These are phyloP conservation scores for Onychomys torridus DNA, from an alignment of 2,797 vertebrate species.

Conservation along the genomic window DNA sequence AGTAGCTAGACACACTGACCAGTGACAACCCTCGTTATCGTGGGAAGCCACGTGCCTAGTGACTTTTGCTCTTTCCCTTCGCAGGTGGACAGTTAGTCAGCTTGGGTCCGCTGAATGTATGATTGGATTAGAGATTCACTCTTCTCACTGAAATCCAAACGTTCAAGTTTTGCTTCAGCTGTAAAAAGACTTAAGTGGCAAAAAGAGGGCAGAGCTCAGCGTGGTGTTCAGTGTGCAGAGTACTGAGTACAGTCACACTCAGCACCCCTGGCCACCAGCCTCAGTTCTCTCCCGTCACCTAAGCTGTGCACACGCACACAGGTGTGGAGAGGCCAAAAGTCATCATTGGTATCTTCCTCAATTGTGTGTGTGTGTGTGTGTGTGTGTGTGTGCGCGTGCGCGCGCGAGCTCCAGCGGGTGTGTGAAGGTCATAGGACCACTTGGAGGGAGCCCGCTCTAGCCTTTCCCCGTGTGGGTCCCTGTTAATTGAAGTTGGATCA, in stretches of 20 bases:
- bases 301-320: not conserved
- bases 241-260: not conserved
- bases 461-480: not conserved
- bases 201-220: not conserved
- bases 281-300: not conserved
- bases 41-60: not conserved
- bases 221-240: not conserved
- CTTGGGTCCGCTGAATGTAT: not conserved
- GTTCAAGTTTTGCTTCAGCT: conserved; percentile 10
- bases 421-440: not conserved
- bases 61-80: conserved; percentile 5
- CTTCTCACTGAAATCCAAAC: not conserved
- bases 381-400: not conserved
- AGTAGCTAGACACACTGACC: not conserved
- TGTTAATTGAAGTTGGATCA: not conserved
- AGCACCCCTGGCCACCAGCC: not conserved
- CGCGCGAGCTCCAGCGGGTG: not conserved
- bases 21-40: not conserved
- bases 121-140: not conserved
- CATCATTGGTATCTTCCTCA: not conserved
- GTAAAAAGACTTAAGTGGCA: not conserved
- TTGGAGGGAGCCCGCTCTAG: not conserved
- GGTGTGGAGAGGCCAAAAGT: not conserved
- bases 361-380: not conserved
- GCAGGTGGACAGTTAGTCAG: not conserved